Conservation (phyloP, 2,888 invertebrate species). For the Xanthorhoe designata region DNA sequence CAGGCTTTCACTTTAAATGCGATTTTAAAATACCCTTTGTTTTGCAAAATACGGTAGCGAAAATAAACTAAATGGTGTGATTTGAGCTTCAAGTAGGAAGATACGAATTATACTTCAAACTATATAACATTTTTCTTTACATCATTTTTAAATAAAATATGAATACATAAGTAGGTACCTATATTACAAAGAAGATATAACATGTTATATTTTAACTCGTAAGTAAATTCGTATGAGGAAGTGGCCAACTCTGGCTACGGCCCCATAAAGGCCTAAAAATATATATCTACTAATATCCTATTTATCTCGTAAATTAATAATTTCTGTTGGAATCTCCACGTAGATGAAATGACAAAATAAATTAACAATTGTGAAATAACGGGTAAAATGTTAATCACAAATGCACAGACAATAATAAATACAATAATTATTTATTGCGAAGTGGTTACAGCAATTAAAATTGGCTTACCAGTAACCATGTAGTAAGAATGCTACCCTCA, state of each 20-base stretch:
- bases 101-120: too few relatives aligned
- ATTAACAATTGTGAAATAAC: not conserved
- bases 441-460: slow-evolving; percentile 26
- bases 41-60: not conserved
- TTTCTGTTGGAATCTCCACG: not conserved
- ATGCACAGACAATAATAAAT: slow-evolving; percentile 15
- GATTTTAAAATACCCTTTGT: slow-evolving; percentile 7
- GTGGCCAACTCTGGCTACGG: too few relatives aligned
- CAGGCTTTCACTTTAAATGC: slow-evolving; percentile 46
- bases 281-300: not conserved
- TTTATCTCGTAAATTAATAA: not conserved
- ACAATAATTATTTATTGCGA: slow-evolving; percentile 25
- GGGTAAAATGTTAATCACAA: not conserved
- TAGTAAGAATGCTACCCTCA: slow-evolving; percentile 22
- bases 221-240: too few relatives aligned
- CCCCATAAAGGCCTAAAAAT: too few relatives aligned
- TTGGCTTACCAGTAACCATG: slow-evolving; percentile 13
- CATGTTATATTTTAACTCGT: too few relatives aligned
- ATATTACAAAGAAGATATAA: too few relatives aligned
- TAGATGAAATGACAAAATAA: not conserved
- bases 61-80: not conserved
- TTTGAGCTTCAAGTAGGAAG: too few relatives aligned
- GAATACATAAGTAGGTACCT: too few relatives aligned
- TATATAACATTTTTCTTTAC: too few relatives aligned
- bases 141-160: too few relatives aligned